Conservation (phyloP, 2,888 invertebrate genomes). For the Ferrisia virgata region DNA sequence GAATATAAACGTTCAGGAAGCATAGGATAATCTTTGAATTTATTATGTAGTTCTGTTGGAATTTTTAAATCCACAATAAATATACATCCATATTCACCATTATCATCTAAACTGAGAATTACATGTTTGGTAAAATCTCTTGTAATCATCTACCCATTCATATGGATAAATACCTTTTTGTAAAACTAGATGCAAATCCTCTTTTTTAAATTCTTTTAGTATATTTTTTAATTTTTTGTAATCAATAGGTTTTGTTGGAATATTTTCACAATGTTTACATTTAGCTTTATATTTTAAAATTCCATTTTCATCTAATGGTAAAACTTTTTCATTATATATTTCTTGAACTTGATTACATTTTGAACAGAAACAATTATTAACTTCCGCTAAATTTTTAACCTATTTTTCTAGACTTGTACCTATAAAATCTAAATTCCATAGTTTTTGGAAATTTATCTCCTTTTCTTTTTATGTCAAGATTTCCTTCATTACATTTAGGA, state of each 20-base stretch:
- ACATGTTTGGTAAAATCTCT: too few relatives aligned
- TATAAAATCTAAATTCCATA: not conserved
- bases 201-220: not conserved
- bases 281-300: not conserved
- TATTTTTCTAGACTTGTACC: not conserved
- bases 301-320: not conserved
- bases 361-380: not conserved
- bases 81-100: too few relatives aligned
- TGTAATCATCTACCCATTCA: constrained; percentile 16
- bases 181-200: not conserved
- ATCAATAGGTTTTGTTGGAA: not conserved
- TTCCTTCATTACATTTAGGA: too few relatives aligned
- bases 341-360: not conserved
- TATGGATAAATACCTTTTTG: not conserved
- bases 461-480: too few relatives aligned
- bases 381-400: not conserved
- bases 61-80: too few relatives aligned
- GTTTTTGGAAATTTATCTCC: not conserved
- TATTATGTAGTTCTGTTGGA: too few relatives aligned
- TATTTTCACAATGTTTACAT: not conserved
- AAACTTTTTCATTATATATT: not conserved
- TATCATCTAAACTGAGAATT: too few relatives aligned
- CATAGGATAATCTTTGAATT: too few relatives aligned
- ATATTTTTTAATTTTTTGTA: not conserved
- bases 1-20: too few relatives aligned